Conservation (phyloP, 2,888 invertebrate species). For the Parnassius apollo region DNA sequence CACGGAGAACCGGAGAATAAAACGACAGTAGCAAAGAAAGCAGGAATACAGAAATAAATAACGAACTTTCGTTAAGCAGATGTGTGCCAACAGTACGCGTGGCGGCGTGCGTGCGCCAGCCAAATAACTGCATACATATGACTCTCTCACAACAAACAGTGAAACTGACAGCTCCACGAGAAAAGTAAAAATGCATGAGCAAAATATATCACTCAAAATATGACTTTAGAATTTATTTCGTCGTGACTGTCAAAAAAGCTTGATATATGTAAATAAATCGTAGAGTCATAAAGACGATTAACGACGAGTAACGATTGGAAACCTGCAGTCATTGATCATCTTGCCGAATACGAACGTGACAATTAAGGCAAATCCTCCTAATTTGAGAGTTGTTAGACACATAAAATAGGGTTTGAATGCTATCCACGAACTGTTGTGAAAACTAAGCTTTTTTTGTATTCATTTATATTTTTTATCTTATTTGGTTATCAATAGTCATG, state of each 20-base stretch:
- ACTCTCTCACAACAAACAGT: slow-evolving; percentile 49
- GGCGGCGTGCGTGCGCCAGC: slow-evolving; percentile 49
- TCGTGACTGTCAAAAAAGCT: not conserved
- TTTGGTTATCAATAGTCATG: no score
- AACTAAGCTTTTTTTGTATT: no score
- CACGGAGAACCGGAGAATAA: slow-evolving; percentile 44
- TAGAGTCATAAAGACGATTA: no score
- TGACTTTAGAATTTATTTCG: not conserved
- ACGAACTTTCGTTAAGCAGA: slow-evolving; percentile 69
- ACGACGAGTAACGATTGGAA: no score
- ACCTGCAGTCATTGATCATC: no score
- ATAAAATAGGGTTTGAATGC: no score
- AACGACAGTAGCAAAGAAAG: slow-evolving; percentile 49
- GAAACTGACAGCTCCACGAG: slow-evolving; percentile 47
- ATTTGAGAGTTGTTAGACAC: no score
- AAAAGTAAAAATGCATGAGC: slow-evolving; percentile 7
- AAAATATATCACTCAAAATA: slow-evolving; percentile 16
- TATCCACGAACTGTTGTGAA: no score
- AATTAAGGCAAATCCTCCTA: no score
- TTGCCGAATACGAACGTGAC: no score
- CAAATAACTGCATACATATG: slow-evolving; percentile 59
- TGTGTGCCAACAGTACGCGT: slow-evolving; percentile 66
- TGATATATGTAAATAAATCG: no score
- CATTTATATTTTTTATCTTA: no score
- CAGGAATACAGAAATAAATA: slow-evolving; percentile 66